Evolutionary conservation across 2,888 invertebrate species (phyloP), one percentile per base, ranked within the genome.

Genomic region (Diplolepis rosae): DNA sequence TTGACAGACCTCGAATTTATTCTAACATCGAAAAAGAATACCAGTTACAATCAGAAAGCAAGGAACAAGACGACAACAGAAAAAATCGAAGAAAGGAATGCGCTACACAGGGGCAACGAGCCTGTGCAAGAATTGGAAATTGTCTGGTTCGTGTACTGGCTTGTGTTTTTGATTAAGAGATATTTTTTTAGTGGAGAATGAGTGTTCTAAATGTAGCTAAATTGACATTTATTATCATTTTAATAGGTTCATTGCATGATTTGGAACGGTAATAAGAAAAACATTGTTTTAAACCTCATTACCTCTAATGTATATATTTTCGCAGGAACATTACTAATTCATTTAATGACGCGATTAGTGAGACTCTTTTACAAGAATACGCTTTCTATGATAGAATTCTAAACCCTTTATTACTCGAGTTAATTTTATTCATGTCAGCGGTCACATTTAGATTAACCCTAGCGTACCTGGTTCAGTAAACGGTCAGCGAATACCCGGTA

Each of bases 61-160:
- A 79, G 56, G 87, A 87, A 69, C 81, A 84, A 1, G 83, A 85
- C 27, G 87, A 87, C 65, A 87, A 87, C 70, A 80, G 84, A 24
- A 86, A 83, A 68, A 87, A 87, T 56, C 80, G 85, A 18, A 82
- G 85, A 68, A 87, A 85, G 70, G 87, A 87, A 56, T 86, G 84
- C 67, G 84, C 82, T 11, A 84, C 65, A 73, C 86, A 87, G 68
- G 80, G 87, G 4, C 85, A 87, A 4, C 79, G 79, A 15, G 83
- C 83, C 2, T 87, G 87, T 71, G 79, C 85, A 9, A 80, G 84
- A 56, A 83, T 87, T 27, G 87, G 87, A 30, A 83, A 84, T 67
- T 86, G 85, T 68, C 79, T 86, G 35, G 76, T 87, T 15, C 78
- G 86, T 42, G 85, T 84, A 13, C 80, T 87, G 56, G 86, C 87